Evolutionary conservation across 2,797 vertebrate species (phyloP).

Genomic region (Oreortyx pictus): DNA sequence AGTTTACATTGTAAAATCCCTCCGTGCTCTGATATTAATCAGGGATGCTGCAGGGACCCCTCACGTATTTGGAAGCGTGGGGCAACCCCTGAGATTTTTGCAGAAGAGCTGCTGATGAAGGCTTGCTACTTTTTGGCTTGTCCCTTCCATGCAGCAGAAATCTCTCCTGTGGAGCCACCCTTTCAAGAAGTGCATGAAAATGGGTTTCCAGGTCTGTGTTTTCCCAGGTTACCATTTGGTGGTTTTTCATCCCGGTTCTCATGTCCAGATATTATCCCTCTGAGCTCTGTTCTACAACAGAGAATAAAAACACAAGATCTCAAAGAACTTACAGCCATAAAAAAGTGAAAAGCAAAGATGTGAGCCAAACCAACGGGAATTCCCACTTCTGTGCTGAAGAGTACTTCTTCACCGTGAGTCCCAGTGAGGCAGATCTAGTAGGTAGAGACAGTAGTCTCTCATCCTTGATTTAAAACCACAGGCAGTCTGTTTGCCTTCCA

Average conservation of each 20-base stretch:
- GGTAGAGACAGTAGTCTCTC: background rate
- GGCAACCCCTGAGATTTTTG: background rate
- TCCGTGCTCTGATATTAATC: background rate
- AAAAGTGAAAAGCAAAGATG: background rate
- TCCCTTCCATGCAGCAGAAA: background rate
- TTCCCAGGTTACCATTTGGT: background rate
- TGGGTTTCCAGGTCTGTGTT: conserved; percentile 13
- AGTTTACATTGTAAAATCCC: background rate
- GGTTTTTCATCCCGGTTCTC: background rate
- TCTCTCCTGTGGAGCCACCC: background rate
- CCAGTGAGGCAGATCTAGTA: background rate
- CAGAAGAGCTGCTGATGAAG: background rate
- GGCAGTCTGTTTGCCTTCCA: background rate
- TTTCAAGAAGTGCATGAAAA: background rate
- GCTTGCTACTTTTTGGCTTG: rapidly evolving
- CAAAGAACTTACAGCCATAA: background rate
- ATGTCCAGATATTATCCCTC: background rate
- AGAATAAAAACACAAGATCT: background rate
- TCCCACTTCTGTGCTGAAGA: background rate
- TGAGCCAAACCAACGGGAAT: background rate
- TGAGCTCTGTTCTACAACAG: background rate
- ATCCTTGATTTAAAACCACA: background rate
- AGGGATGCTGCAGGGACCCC: background rate
- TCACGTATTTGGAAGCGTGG: rapidly evolving
- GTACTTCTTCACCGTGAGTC: background rate